phyloP scores from a whole-genome alignment of 1,140 invertebrate species.

The Sycobia sp. region DNA sequence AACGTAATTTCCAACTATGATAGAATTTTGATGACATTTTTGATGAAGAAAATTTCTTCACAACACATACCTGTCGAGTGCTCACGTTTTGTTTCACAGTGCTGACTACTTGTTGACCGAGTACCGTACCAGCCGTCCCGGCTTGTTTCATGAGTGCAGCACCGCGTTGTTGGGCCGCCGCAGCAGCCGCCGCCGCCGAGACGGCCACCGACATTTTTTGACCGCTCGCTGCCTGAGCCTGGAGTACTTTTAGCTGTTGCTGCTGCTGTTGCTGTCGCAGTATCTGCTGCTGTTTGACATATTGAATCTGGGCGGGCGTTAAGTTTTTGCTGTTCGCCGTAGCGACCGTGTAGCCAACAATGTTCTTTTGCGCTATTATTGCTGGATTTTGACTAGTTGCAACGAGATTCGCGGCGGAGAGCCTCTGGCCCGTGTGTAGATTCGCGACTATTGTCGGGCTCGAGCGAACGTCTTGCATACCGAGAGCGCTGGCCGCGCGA shows the following conservation, averaged over 20 bases:
- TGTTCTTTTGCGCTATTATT: slow-evolving; percentile 47
- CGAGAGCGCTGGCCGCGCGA: slow-evolving; percentile 45
- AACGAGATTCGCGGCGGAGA: slow-evolving; percentile 50
- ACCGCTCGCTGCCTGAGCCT: slow-evolving; percentile 43
- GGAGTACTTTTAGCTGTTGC: slow-evolving; percentile 56
- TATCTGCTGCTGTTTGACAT: slow-evolving; percentile 61
- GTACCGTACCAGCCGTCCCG: not conserved
- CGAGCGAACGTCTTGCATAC: slow-evolving; percentile 50
- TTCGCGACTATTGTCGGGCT: slow-evolving; percentile 52
- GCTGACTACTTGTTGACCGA: slow-evolving; percentile 16
- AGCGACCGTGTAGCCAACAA: slow-evolving; percentile 54
- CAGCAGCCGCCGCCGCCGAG: slow-evolving; percentile 39
- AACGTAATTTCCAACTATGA: too few relatives aligned
- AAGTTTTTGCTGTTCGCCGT: slow-evolving; percentile 58
- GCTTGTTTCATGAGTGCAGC: slow-evolving; percentile 56
- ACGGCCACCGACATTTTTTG: slow-evolving; percentile 56
- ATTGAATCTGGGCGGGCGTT: slow-evolving; percentile 63
- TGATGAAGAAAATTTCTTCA: too few relatives aligned
- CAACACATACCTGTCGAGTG: slow-evolving; percentile 54
- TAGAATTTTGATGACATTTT: too few relatives aligned
- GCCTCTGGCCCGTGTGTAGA: slow-evolving; percentile 50
- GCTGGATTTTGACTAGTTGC: slow-evolving; percentile 48
- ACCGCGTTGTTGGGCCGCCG: slow-evolving; percentile 45
- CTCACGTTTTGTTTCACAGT: slow-evolving; percentile 60
- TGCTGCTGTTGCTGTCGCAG: slow-evolving; percentile 58